Evolutionary conservation across 2,797 vertebrate species (phyloP).

Genomic region (Rhinogobio ventralis): DNA sequence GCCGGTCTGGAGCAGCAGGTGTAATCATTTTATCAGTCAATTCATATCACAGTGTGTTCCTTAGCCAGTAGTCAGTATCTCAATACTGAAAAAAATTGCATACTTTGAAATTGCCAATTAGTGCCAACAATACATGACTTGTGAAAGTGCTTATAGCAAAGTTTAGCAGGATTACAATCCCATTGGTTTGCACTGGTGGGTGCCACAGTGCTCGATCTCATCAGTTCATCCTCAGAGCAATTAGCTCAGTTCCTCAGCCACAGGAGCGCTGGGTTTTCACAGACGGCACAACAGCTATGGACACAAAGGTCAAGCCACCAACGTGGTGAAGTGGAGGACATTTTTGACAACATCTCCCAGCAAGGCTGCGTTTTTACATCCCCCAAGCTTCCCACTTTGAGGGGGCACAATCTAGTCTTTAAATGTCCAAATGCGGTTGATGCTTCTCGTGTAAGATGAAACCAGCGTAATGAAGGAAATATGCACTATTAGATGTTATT

Average conservation of each 20-base stretch:
- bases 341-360: constrained; percentile 4
- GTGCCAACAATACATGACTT: constrained; percentile 19
- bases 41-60: not conserved
- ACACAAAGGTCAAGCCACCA: constrained; percentile 3
- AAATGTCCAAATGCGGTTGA: not conserved
- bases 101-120: not conserved
- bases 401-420: not conserved
- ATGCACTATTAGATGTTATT: constrained; percentile 15
- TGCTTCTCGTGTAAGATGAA: not conserved
- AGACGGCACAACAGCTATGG: constrained; percentile 9
- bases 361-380: not conserved
- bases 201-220: constrained; percentile 18
- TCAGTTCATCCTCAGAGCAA: constrained; percentile 23
- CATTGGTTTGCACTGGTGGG: constrained; percentile 29
- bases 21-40: not conserved
- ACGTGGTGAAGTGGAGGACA: constrained; percentile 11
- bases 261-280: constrained; percentile 23
- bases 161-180: constrained; percentile 17
- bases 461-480: not conserved
- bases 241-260: constrained; percentile 28
- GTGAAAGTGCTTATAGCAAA: not conserved
- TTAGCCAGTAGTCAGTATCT: not conserved
- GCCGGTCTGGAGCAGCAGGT: not conserved
- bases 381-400: not conserved
- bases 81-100: not conserved